phyloP scores from a whole-genome alignment of 2,113 vertebrate species.

The Asarcornis scutulata region DNA sequence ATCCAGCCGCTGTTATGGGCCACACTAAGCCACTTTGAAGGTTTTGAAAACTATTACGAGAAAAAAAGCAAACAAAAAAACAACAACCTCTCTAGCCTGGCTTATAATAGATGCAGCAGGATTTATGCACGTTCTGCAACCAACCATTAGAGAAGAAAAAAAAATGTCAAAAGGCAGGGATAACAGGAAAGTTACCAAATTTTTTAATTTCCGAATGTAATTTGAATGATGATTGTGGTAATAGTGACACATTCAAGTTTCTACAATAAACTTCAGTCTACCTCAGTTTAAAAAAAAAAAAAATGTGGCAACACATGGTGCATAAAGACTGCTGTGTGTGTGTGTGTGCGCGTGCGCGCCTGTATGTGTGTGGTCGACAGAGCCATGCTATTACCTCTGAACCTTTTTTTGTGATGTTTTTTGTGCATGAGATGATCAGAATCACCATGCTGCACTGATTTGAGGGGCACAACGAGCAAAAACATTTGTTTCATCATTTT shows the following conservation, averaged over 20 bases:
- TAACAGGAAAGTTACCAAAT: conserved; percentile 76
- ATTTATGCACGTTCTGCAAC: conserved; percentile 80
- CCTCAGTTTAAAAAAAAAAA: conserved; percentile 88
- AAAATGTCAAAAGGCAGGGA: conserved; percentile 78
- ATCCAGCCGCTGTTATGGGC: conserved; percentile 81
- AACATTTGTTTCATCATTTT: conserved; percentile 87
- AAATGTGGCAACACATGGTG: conserved; percentile 81
- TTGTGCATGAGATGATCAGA: conserved; percentile 83
- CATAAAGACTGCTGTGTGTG: conserved; percentile 82
- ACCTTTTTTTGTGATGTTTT: conserved; percentile 83
- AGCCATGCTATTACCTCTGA: conserved; percentile 88
- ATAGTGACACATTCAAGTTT: conserved; percentile 88
- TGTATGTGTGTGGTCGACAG: conserved; percentile 80
- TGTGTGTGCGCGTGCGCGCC: conserved; percentile 65
- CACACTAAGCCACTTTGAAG: conserved; percentile 81
- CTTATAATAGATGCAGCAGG: conserved; percentile 76
- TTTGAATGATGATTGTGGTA: conserved; percentile 90
- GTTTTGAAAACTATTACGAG: conserved; percentile 68
- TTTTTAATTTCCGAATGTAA: conserved; percentile 86
- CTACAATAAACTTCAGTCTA: conserved; percentile 90
- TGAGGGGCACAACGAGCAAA: conserved; percentile 89
- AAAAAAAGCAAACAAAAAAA: conserved; percentile 21
- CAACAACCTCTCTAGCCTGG: conserved; percentile 74
- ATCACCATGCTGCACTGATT: conserved; percentile 84
- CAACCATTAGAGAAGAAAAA: conserved; percentile 73